A percentile compares a stretch with the other conserved stretches of the same genome.
phyloP scores from a whole-genome alignment of 2,113 vertebrate genomes.

The Cololabis saira region DNA sequence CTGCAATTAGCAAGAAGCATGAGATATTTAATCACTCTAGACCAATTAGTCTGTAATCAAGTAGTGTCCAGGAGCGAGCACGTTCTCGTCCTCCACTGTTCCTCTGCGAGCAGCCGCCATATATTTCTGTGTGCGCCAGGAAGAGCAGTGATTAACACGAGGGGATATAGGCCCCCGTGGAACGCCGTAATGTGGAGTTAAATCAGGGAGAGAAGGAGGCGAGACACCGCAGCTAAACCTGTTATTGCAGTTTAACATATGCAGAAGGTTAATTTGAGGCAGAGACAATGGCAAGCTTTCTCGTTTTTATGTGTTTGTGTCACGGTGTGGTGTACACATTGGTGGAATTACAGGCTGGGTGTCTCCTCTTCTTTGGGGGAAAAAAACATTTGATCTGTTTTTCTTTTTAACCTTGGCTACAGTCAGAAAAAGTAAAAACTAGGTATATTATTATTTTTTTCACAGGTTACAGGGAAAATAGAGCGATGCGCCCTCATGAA shows the following conservation, averaged over 20 bases:
- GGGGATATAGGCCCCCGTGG: slow-evolving; percentile 79
- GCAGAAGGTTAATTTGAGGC: slow-evolving; percentile 77
- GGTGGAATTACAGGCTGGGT: slow-evolving; percentile 45
- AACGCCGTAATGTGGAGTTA: slow-evolving; percentile 77
- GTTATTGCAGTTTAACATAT: slow-evolving; percentile 81
- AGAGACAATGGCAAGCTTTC: slow-evolving; percentile 53
- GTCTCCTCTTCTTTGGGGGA: slow-evolving; percentile 12
- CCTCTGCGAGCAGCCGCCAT: slow-evolving; percentile 85
- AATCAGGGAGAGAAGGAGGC: slow-evolving; percentile 73
- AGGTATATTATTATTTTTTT: neutral
- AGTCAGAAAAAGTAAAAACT: neutral
- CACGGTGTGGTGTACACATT: slow-evolving; percentile 45
- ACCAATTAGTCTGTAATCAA: slow-evolving; percentile 99
- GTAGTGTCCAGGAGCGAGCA: slow-evolving; percentile 92
- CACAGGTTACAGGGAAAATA: neutral
- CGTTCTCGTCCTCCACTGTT: slow-evolving; percentile 90
- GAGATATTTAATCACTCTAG: slow-evolving; percentile 99
- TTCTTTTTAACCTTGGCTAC: neutral
- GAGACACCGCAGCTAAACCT: slow-evolving; percentile 69
- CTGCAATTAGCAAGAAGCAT: slow-evolving; percentile 98
- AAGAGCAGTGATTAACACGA: slow-evolving; percentile 79
- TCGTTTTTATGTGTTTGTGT: slow-evolving; percentile 60
- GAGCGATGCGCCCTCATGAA: slow-evolving; percentile 6
- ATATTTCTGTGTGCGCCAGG: slow-evolving; percentile 73
- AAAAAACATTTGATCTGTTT: slow-evolving; percentile 1